Conservation (phyloP, 2,888 invertebrate genomes). For the Zootermopsis nevadensis region DNA sequence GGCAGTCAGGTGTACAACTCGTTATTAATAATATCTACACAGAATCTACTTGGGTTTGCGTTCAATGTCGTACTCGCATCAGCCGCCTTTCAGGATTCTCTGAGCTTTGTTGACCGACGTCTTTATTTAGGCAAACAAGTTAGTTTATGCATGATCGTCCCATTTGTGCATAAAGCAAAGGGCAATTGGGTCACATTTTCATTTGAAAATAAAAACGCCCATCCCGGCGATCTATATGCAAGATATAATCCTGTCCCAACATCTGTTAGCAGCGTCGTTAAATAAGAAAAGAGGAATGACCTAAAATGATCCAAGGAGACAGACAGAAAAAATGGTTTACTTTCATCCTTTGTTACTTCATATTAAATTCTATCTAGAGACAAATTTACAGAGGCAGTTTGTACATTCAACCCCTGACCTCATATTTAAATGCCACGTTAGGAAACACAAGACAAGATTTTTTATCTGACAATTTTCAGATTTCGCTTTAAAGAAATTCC, state of each 20-base stretch:
- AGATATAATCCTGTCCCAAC: not conserved
- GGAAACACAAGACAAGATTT: too few relatives aligned
- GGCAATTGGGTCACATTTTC: conserved; percentile 2
- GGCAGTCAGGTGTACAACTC: not conserved
- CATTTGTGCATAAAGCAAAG: not conserved
- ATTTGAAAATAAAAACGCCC: not conserved
- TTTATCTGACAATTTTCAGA: too few relatives aligned
- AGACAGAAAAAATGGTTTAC: too few relatives aligned
- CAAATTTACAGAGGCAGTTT: too few relatives aligned
- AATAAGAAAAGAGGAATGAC: not conserved
- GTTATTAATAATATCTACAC: not conserved
- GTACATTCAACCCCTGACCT: too few relatives aligned
- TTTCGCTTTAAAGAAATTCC: too few relatives aligned
- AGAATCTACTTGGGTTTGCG: conserved; percentile 7
- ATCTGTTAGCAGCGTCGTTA: not conserved
- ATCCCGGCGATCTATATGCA: not conserved
- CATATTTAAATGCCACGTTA: too few relatives aligned
- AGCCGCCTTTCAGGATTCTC: not conserved
- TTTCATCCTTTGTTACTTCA: too few relatives aligned
- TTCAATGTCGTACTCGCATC: not conserved
- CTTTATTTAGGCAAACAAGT: conserved; percentile 16
- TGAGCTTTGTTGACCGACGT: not conserved
- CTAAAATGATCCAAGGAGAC: too few relatives aligned
- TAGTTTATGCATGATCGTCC: not conserved
- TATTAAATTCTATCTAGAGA: too few relatives aligned